Base-by-base conservation (phyloP, 1,140 invertebrate species). In the Bactericera cockerelli region DNA sequence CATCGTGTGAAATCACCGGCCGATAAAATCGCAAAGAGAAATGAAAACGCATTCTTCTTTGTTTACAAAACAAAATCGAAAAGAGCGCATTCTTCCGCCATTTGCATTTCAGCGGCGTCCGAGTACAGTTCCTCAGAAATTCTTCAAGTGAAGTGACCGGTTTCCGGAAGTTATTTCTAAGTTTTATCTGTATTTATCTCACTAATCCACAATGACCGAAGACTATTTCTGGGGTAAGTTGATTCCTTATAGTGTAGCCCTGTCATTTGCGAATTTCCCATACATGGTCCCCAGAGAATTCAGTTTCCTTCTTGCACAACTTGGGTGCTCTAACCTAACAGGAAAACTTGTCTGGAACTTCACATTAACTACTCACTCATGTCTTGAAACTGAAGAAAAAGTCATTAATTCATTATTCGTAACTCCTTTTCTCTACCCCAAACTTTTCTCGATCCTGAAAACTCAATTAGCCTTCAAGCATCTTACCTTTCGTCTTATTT, bases 171-270 rank as follows among this genome's bases (percentile, higher is more conserved):
- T 2, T 16, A 11, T 36, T 36, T 6, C 14, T 38, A 6, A 4
- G 25, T 58, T 58, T 57, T 38, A 60, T 60, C 59, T 33, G 26
- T 31, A 28, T 54, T 1, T 57, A 25, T 57, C 42, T 16, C 16
- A 58, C 11, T 19, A 62, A 61, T 28, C 58, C 59, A 67, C 25
- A 57, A 67, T 68, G 67, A 67, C 67, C 42, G 67, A 68, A 65
- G 67, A 68, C 39, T 68, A 67, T 53, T 67, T 68, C 56, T 68
- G 67, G 67, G 66, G 66, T 67, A 62, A 65, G 60, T 66, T 36
- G 16, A 36, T 57, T 59, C 57, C 36, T 0, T 24, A 14, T 26
- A 26, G 8, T 11, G 16, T 33, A 36, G 1, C 10, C 28, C 16
- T 16, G 42, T 55, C 53, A 57, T 1, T 1, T 8, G 25, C 13